Evolutionary conservation across 37 sponge, comb jelly and placozoan genomes (phyloP), one percentile per base, ranked within the genome.

Genomic region (Dysidea cf. avara): DNA sequence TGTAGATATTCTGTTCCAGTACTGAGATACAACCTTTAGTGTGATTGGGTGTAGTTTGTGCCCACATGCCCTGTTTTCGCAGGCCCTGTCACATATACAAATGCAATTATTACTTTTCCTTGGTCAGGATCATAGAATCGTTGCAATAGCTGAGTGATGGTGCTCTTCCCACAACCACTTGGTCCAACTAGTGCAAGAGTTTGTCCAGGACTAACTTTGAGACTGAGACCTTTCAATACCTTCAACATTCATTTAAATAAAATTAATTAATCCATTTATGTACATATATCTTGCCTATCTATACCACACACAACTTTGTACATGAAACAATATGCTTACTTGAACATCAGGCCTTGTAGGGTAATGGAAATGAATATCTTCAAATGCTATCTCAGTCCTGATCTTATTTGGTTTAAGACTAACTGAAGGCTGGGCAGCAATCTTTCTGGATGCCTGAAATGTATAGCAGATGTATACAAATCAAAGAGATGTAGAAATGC

Each of bases 101-200:
- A 12, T 43, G 25, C 11, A 11, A 0, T 3, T 22, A 59, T 24
- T 47, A 86, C 82, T 60, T 66, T 56, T 5, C 89, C 89, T 32
- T 7, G 24, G 43, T 46, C 57, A 5, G 59, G 40, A 40, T 93
- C 92, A 56, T 93, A 93, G 83, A 93, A 93, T 28, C 94, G 71
- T 71, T 93, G 91, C 13, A 93, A 48, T 37, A 93, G 67, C 56
- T 89, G 91, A 36, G 90, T 56, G 51, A 72, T 65, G 37, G 94
- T 93, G 56, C 91, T 89, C 77, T 93, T 93, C 39, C 94, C 94
- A 89, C 94, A 90, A 31, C 94, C 94, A 76, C 94, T 93, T 31
- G 91, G 76, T 13, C 94, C 94, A 20, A 93, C 94, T 26, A 93
- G 83, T 39, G 94, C 94, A 22, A 90, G 65, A 22, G 87, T 85